Base-by-base conservation (phyloP, 2,113 vertebrate species). In the Esox niger region DNA sequence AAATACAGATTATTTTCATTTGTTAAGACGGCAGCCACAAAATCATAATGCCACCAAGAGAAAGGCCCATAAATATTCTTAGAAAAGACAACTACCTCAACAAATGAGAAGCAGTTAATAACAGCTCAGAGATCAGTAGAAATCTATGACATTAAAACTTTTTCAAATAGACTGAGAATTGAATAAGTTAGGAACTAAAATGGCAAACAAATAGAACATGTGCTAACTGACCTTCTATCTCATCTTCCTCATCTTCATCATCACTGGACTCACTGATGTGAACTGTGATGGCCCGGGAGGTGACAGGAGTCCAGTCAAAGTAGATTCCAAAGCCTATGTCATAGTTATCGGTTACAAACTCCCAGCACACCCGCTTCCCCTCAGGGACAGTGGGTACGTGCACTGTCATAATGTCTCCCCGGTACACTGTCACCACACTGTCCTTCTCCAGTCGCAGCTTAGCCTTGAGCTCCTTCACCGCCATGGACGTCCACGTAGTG, bases 231-330 rank as follows among this genome's bases (percentile, higher is more conserved):
- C 96, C 95, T 94, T 96, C 95, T 1, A 93, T 88, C 0, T 97
- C 95, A 4, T 98, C 95, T 1, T 98, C 95, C 75, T 98, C 97
- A 6, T 99, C 97, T 75, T 99, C 97, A 2, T 98, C 97, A 68
- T 99, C 97, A 25, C 97, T 99, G 54, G 96, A 99, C 74, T 99
- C 97, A 26, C 96, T 99, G 89, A 99, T 92, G 71, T 98, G 96
- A 76, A 99, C 95, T 0, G 97, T 99, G 85, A 99, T 96, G 38
- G 93, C 92, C 52, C 93, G 94, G 86, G 86, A 95, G 4, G 95
- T 98, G 67, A 98, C 93, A 0, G 95, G 89, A 26, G 92, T 95
- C 95, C 96, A 98, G 86, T 99, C 97, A 85, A 99, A 99, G 85
- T 97, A 99, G 66, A 99, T 90, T 59, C 97, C 97, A 71, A 99